These are phyloP conservation scores for Physeter macrocephalus DNA, from an alignment of 2,113 vertebrate species.

Conservation along the genomic window DNA sequence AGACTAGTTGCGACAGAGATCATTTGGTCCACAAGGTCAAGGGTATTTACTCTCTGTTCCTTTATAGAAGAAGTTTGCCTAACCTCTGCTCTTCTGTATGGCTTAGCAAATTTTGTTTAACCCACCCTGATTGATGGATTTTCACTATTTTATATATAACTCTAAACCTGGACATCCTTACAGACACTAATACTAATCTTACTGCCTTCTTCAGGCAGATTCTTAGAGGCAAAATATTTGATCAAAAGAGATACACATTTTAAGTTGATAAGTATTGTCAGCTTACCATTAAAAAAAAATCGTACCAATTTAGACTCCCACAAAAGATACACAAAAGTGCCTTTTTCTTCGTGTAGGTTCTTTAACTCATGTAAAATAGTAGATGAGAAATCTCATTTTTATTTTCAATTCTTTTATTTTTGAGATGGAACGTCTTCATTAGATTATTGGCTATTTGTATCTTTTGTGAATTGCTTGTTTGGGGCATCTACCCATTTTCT, in stretches of 20 bases:
- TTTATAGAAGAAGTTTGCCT: background rate
- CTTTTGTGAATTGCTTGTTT: conserved; percentile 6
- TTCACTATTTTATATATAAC: background rate
- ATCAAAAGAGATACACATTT: background rate
- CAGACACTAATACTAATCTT: background rate
- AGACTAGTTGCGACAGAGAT: background rate
- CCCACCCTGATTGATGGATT: background rate
- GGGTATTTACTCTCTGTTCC: background rate
- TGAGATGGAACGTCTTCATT: background rate
- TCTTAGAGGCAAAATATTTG: background rate
- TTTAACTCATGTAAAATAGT: background rate
- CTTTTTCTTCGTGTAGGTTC: background rate
- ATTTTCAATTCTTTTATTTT: background rate
- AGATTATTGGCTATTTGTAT: background rate
- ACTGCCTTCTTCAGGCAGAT: background rate
- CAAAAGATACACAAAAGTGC: background rate
- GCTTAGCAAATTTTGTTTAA: background rate
- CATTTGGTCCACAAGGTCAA: background rate
- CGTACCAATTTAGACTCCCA: background rate
- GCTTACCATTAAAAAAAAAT: background rate
- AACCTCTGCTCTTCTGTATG: background rate
- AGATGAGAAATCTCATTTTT: background rate
- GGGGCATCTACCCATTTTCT: background rate
- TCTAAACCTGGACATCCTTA: background rate
- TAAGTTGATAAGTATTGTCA: background rate